Base-by-base conservation (phyloP, 2,888 invertebrate species). In the Andrena flavipes region DNA sequence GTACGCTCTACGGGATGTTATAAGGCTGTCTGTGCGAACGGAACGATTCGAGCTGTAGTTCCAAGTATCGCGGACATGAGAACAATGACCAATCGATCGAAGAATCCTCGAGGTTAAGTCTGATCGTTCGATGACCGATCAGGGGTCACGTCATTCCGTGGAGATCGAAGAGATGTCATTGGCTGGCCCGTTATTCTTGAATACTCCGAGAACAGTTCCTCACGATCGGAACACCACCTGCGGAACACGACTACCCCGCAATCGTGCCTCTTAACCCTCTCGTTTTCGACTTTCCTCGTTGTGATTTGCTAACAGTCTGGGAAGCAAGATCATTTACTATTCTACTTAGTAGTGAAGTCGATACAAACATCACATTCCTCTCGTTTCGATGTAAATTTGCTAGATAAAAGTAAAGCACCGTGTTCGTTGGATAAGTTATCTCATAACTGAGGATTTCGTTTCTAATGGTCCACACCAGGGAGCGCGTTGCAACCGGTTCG, bases 111-210 rank as follows among this genome's bases (percentile, higher is more conserved):
- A 78, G 86, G 89, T 86, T 85, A 82, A 84, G 75, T 80, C 73
- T 64, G 84, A 85, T 86, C 83, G 86, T 82, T 76, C 84, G 82
- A 77, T 85, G 86, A 84, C 80, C 87, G 84, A 88, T 86, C 82
- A 73, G 65, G 56, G 84, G 88, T 88, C 90, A 87, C 82, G 89
- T 88, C 87, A 89, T 80, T 87, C 80, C 77, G 85, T 83, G 82
- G 69, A 82, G 87, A 88, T 90, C 86, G 87, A 82, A 72, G 82
- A 89, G 88, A 90, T 90, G 90, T 90, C 90, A 90, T 90, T 90
- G 83, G 72, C 51, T 69, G 83, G 80, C 56, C 86, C 87, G 88
- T 89, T 88, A 87, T 78, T 85, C 80, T 65, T 76, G 76, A 72
- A 84, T 86, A 72, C 65, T 23, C 42, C 71, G 64, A 30, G 76